Conservation (phyloP, 1,140 invertebrate genomes). For the Scaptomyza pallida region DNA sequence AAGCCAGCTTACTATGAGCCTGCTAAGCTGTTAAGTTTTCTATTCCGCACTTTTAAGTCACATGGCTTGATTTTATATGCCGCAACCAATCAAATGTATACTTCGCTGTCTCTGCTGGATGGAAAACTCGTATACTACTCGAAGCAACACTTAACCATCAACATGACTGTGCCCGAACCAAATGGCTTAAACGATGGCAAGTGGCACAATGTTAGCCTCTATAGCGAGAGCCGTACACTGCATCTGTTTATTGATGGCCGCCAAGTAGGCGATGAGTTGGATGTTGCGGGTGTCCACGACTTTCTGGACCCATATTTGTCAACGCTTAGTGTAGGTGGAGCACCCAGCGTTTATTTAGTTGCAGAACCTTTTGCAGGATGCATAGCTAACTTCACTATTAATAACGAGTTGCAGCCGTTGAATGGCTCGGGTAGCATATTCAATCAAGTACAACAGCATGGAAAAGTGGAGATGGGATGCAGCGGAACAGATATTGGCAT, state of each 20-base stretch:
- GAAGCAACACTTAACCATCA: slow-evolving; percentile 89
- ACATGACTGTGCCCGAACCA: slow-evolving; percentile 89
- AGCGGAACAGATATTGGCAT: slow-evolving; percentile 88
- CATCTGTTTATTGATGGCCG: slow-evolving; percentile 89
- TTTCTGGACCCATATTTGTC: slow-evolving; percentile 96
- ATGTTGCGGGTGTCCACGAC: slow-evolving; percentile 93
- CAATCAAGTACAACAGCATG: slow-evolving; percentile 87
- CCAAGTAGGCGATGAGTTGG: slow-evolving; percentile 92
- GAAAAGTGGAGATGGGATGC: slow-evolving; percentile 89
- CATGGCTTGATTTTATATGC: slow-evolving; percentile 92
- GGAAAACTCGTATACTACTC: slow-evolving; percentile 91
- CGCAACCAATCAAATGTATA: slow-evolving; percentile 94
- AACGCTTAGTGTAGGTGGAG: slow-evolving; percentile 90
- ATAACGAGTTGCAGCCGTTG: slow-evolving; percentile 94
- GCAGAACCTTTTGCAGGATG: slow-evolving; percentile 92
- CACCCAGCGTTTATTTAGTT: slow-evolving; percentile 85
- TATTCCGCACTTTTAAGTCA: slow-evolving; percentile 91
- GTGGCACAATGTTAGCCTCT: slow-evolving; percentile 93
- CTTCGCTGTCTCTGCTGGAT: slow-evolving; percentile 89
- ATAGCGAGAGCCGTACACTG: slow-evolving; percentile 88
- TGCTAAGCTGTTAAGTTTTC: slow-evolving; percentile 90
- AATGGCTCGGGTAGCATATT: slow-evolving; percentile 93
- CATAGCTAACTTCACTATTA: slow-evolving; percentile 94
- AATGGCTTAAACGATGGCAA: slow-evolving; percentile 89
- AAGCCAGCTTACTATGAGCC: slow-evolving; percentile 79